Base-by-base conservation (phyloP, 2,888 invertebrate species). In the Lasioglossum lativentre region DNA sequence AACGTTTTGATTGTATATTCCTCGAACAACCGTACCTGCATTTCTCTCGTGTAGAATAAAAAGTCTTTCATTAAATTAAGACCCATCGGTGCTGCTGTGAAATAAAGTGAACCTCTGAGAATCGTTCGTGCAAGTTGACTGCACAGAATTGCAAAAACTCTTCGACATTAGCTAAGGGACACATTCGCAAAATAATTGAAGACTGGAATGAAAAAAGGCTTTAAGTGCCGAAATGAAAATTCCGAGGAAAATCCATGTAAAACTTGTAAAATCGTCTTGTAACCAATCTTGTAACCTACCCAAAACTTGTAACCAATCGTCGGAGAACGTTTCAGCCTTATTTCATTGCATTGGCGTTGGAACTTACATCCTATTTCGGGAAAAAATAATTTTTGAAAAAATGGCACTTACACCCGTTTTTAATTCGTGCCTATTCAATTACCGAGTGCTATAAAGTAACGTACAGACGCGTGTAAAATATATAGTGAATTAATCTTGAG, bases 1-100 rank as follows among this genome's bases (percentile, higher is more conserved):
- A 42, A 74, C 34, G 74, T 72, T 73, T 83, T 59, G 71, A 85
- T 84, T 74, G 38, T 59, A 45, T 38, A 59, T 66, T 68, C 10
- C 45, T 66, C 34, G 10, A 47, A 45, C 56, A 40, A 27, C 34
- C 40, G 30, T 66, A 23, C 5, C 12, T 19, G 16, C 42, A 8
- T 38, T 80, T 23, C 27, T 34, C 10, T 2, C 38, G 10, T 10
- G 6, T 1, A 1, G 23, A 45, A n/a, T 63, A 30, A 45, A 45
- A 45, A 47, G 34, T 42, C 5, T 63, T 16, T n/a, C 75, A n/a
- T 75, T 30, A 38, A 52, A n/a, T 75, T 30, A 38, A 52, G 23
- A 14, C 27, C 34, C 19, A 77, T 52, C 68, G 52, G 19, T 68
- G 47, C 6, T 45, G 38, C 27, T 56, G n/a, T 34, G 8, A 66